A percentile compares a stretch with the other conserved stretches of the same genome.
phyloP scores from a whole-genome alignment of 2,797 vertebrate genomes.

The Oreonectes daqikongensis region DNA sequence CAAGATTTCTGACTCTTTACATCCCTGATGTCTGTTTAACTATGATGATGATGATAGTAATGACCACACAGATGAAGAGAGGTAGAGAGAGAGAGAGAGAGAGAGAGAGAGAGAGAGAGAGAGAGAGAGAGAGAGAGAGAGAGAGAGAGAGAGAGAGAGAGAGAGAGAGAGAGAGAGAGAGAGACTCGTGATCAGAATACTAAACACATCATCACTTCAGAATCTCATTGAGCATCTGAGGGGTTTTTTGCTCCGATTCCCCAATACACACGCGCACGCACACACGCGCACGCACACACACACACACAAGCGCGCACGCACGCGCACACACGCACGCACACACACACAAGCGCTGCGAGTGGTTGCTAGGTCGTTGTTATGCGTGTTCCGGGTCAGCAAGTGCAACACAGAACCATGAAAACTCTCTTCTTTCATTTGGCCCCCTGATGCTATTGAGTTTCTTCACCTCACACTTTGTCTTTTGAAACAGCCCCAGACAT shows the following conservation, averaged over 20 bases:
- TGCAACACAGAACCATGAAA: not conserved
- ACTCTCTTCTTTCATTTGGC: not conserved
- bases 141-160: too few species aligned
- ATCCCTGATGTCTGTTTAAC: too few species aligned
- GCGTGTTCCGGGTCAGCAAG: not conserved
- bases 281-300: not conserved
- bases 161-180: too few species aligned
- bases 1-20: too few species aligned
- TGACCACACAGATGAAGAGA: too few species aligned
- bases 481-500: not conserved
- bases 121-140: too few species aligned
- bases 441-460: not conserved
- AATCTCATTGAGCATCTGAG: slow-evolving; percentile 20
- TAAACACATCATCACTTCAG: too few species aligned
- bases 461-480: not conserved
- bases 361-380: not conserved
- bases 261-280: not conserved
- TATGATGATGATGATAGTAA: too few species aligned
- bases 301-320: too few species aligned
- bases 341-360: not conserved
- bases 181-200: too few species aligned
- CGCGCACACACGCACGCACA: not conserved
- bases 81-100: slow-evolving; percentile 1
- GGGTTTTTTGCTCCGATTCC: not conserved
- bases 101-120: too few species aligned